Percentiles rank a stretch among this genome's conserved stretches.
Evolutionary conservation across 2,888 invertebrate genomes (phyloP).

Genomic region (Thymelicus sylvestris): DNA sequence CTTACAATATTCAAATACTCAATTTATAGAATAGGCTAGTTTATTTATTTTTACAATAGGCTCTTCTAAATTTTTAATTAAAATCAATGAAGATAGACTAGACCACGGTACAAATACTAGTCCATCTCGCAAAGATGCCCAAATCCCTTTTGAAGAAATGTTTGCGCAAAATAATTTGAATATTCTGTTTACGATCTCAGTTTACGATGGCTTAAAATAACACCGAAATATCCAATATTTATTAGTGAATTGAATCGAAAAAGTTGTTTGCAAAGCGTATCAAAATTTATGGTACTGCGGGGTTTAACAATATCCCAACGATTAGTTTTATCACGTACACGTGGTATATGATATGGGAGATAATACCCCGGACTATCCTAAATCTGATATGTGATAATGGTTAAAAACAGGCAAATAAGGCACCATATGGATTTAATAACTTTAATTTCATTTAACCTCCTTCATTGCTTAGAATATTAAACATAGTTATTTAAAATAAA

Average conservation of each 20-base stretch:
- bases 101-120: too few species aligned
- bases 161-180: neutral
- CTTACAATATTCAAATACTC: too few species aligned
- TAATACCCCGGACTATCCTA: conserved; percentile 8
- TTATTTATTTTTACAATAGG: too few species aligned
- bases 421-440: too few species aligned
- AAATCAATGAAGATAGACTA: too few species aligned
- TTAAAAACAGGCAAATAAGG: neutral
- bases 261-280: conserved; percentile 33
- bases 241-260: conserved; percentile 16
- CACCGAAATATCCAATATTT: conserved; percentile 8
- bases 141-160: neutral
- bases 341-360: neutral
- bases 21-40: too few species aligned
- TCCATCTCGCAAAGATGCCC: too few species aligned
- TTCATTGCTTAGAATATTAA: too few species aligned
- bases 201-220: neutral
- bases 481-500: too few species aligned
- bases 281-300: conserved; percentile 40
- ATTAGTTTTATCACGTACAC: conserved; percentile 39
- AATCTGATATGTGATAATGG: neutral
- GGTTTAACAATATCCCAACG: conserved; percentile 30
- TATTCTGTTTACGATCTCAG: neutral
- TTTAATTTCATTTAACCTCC: too few species aligned
- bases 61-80: too few species aligned